Evolutionary conservation across 2,113 vertebrate genomes (phyloP).

Genomic region (Tragelaphus scriptus): DNA sequence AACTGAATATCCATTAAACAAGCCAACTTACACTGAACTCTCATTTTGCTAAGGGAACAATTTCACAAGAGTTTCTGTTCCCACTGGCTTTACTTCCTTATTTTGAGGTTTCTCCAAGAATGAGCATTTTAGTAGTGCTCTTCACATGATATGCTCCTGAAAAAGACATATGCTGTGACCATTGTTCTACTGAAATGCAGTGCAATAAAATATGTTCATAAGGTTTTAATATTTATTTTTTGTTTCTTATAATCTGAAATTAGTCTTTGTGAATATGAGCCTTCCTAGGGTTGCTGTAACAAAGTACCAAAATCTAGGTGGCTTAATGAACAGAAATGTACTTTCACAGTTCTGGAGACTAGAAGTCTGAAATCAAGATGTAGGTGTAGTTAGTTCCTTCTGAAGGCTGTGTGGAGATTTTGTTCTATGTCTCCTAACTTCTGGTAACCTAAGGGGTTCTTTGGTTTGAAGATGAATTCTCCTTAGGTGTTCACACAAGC

Average conservation of each 20-base stretch:
- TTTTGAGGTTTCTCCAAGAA: slow-evolving; percentile 50
- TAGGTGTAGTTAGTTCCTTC: background rate
- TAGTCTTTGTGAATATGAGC: background rate
- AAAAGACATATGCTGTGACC: background rate
- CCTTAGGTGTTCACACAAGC: background rate
- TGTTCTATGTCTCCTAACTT: background rate
- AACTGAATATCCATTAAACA: slow-evolving; percentile 57
- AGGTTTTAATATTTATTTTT: background rate
- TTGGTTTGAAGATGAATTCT: background rate
- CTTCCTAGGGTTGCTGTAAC: background rate
- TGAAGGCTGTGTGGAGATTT: background rate
- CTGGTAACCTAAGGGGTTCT: background rate
- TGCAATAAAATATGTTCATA: slow-evolving; percentile 11
- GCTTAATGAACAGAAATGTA: background rate
- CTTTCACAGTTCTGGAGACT: background rate
- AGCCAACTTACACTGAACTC: slow-evolving; percentile 26
- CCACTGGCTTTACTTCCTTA: background rate
- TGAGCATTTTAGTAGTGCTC: background rate
- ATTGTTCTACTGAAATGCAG: background rate
- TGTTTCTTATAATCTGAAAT: background rate
- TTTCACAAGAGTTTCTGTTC: slow-evolving; percentile 29
- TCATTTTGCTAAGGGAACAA: background rate
- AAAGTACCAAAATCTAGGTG: background rate
- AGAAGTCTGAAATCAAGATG: background rate
- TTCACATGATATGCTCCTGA: background rate